Base-by-base conservation (phyloP, 2,888 invertebrate species). In the Meliscaeva auricollis region DNA sequence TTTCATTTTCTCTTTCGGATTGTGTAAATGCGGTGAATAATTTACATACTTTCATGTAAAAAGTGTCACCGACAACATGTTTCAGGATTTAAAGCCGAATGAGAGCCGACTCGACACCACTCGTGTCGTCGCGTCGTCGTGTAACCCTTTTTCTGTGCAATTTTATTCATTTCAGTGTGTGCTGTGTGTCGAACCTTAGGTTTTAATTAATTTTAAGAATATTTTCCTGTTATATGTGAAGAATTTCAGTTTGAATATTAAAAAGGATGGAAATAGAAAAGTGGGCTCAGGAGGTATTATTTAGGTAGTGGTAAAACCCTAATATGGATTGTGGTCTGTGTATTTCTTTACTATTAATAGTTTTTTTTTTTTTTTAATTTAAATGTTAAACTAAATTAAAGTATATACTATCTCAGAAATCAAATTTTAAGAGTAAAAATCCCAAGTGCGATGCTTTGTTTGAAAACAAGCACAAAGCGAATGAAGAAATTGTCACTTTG, bases 31-130 rank as follows among this genome's bases (percentile, higher is more conserved):
- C 26, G 58, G 84, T 85, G 50, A 81, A 80, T 81, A 77, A 85
- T 72, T 85, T 81, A 81, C 80, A 81, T 76, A 81, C 77, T 73
- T 80, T 69, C 72, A 76, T 77, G 73, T 81, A 85, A 81, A 83
- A 76, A 85, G 76, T 85, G 81, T 81, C 81, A 77, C 80, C 72
- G 76, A 76, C 76, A 85, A 73, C 84, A 76, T 80, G 76, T 69
- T 73, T 32, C 52, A 60, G 83, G 75, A 76, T 75, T 84, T 80
- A 66, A 84, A 66, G 73, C 74, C 60, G 56, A 74, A 74, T 64
- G 54, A 56, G 17, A 17, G 5, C 8, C 46, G 46, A 46, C 15
- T 1, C 46, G 44, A 46, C 46, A 17, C 7, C 46, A 17, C 0
- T 4, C 4, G 4, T 13, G 48, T 52, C 64, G 69, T 69, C 62